These are phyloP conservation scores for Archocentrus centrarchus DNA, from an alignment of 2,113 vertebrate genomes.

Conservation along the genomic window DNA sequence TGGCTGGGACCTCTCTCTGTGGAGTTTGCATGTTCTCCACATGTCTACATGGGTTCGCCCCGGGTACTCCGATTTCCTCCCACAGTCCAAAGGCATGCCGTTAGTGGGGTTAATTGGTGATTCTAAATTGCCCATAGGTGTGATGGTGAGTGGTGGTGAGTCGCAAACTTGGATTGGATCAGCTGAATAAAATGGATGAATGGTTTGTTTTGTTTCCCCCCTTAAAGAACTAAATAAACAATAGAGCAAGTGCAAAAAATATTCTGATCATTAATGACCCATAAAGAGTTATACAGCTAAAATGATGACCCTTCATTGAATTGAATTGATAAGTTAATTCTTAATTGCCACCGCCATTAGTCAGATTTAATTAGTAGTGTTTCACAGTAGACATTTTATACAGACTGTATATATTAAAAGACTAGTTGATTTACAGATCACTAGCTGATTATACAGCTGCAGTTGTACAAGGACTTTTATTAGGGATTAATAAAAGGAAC, in stretches of 20 bases:
- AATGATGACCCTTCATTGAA: background rate
- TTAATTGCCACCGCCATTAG: background rate
- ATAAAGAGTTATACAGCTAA: background rate
- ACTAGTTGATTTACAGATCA: background rate
- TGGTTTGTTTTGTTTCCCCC: background rate
- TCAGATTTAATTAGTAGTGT: background rate
- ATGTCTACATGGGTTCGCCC: too few relatives aligned
- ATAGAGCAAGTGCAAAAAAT: background rate
- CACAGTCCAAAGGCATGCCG: too few relatives aligned
- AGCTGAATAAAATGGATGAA: too few relatives aligned
- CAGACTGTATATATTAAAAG: background rate
- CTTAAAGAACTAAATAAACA: background rate
- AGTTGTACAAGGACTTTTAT: background rate
- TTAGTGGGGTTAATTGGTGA: too few relatives aligned
- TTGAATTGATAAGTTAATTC: background rate
- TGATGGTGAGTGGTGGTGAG: too few relatives aligned
- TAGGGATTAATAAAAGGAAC: background rate
- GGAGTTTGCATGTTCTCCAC: too few relatives aligned
- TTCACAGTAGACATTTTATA: background rate
- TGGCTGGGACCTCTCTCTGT: too few relatives aligned
- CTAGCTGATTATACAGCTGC: background rate
- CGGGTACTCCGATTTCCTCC: too few relatives aligned
- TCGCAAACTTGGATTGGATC: too few relatives aligned
- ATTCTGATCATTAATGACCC: background rate
- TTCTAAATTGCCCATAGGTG: too few relatives aligned